Evolutionary conservation across 2,797 vertebrate genomes (phyloP).

Genomic region (Tragelaphus oryx): DNA sequence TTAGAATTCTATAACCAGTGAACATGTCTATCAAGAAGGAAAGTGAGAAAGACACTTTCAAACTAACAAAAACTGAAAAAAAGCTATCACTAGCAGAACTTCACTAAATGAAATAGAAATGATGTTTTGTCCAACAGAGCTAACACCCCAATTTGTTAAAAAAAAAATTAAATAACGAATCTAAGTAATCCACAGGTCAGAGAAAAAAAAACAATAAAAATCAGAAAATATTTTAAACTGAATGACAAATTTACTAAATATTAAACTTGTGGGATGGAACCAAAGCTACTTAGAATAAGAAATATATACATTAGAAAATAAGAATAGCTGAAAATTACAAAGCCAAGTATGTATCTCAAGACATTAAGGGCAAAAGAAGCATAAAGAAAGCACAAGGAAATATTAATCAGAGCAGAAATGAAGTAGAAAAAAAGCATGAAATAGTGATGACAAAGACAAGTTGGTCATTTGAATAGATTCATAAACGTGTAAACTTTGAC

Average conservation of each 20-base stretch:
- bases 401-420: neutral
- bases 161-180: neutral
- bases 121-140: neutral
- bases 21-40: neutral
- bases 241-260: neutral
- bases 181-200: neutral
- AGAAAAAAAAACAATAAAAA: neutral
- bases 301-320: neutral
- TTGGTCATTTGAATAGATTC: neutral
- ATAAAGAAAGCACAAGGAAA: neutral
- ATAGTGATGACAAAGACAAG: neutral
- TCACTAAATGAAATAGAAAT: neutral
- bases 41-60: neutral
- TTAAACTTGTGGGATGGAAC: neutral
- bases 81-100: neutral
- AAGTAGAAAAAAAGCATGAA: neutral
- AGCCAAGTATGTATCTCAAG: neutral
- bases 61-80: neutral
- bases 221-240: neutral
- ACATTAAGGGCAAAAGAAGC: slow-evolving; percentile 12
- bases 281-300: slow-evolving; percentile 15
- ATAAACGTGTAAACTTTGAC: neutral
- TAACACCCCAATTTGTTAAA: neutral
- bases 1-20: neutral
- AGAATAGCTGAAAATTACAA: neutral